These are phyloP conservation scores for Silurus aristotelis DNA, from an alignment of 2,797 vertebrate species.

Conservation along the genomic window DNA sequence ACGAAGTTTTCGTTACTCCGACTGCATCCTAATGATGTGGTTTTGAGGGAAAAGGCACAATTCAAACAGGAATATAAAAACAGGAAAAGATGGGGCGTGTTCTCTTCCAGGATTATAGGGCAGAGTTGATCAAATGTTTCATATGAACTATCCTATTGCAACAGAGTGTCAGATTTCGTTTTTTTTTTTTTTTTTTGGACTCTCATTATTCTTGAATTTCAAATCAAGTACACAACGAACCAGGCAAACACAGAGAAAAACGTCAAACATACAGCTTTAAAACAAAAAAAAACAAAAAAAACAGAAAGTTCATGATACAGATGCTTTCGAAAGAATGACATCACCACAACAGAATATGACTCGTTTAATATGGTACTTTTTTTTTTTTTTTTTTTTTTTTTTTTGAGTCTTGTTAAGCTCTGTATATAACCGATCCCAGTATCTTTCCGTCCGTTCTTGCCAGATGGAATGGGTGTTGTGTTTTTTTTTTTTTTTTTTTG, in stretches of 20 bases:
- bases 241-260: conserved; percentile 63
- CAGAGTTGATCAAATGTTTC: neutral
- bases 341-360: conserved; percentile 52
- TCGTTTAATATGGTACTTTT: conserved; percentile 40
- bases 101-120: neutral
- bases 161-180: neutral
- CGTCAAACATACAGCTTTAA: neutral
- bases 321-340: conserved; percentile 58
- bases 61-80: conserved; percentile 59
- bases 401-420: conserved; percentile 18
- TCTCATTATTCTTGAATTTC: neutral
- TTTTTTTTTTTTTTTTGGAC: conserved; percentile 1
- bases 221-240: conserved; percentile 68
- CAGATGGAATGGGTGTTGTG: neutral
- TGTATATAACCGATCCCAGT: neutral
- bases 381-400: neutral
- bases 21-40: conserved; percentile 70
- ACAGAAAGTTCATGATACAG: conserved; percentile 16
- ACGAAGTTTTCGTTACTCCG: conserved; percentile 15
- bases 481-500: neutral
- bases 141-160: neutral
- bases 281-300: conserved; percentile 23
- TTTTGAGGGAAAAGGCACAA: conserved; percentile 76
- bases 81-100: neutral
- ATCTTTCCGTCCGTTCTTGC: neutral